Evolutionary conservation across 2,797 vertebrate genomes (phyloP).

Genomic region (Setipinna tenuifilis): DNA sequence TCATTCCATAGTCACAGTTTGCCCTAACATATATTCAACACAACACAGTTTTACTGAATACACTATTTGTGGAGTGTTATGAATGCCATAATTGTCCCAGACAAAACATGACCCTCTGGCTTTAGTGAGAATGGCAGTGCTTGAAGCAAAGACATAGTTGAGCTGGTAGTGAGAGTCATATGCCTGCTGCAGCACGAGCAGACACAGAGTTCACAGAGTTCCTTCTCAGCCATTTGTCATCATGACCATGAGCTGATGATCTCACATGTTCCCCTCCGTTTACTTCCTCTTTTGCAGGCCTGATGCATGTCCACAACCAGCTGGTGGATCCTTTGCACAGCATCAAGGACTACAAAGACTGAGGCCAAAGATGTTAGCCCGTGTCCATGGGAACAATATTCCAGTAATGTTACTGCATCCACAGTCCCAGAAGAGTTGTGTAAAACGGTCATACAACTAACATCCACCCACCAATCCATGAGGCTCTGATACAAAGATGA

Average conservation of each 20-base stretch:
- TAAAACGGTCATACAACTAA: background rate
- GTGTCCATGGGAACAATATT: background rate
- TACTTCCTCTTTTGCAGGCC: slow-evolving; percentile 70
- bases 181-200: background rate
- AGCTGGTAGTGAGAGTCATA: background rate
- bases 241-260: background rate
- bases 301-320: slow-evolving; percentile 97
- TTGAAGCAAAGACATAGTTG: background rate
- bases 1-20: background rate
- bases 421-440: background rate
- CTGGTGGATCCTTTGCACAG: slow-evolving; percentile 81
- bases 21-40: background rate
- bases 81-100: background rate
- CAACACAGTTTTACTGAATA: background rate
- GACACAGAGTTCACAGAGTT: too few species aligned
- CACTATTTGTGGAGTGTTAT: background rate
- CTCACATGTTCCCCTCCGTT: background rate
- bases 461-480: background rate
- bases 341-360: slow-evolving; percentile 52
- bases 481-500: background rate
- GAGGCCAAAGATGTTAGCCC: background rate
- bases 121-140: background rate
- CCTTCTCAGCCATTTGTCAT: too few species aligned
- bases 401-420: background rate
- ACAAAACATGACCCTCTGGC: background rate